A percentile compares a stretch with the other conserved stretches of the same genome.
These are phyloP conservation scores for Drosophila robusta DNA, from an alignment of 2,888 invertebrate genomes.

Conservation along the genomic window DNA sequence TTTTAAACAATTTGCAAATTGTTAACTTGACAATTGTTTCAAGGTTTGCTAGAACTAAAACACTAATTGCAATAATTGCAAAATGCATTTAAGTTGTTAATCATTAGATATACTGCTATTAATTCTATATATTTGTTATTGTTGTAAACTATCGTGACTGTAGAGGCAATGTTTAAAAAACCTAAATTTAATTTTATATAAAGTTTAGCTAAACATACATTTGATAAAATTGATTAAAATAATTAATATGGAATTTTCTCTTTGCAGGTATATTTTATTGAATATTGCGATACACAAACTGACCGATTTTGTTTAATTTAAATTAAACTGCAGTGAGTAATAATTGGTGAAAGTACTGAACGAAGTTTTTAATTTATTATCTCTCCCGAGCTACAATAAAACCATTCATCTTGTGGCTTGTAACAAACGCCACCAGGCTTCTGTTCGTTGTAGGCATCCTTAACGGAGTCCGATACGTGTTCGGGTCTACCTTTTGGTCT, in stretches of 20 bases:
- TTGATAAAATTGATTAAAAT: neutral
- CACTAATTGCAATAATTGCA: slow-evolving; percentile 6
- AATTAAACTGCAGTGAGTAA: neutral
- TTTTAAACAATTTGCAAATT: neutral
- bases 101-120: neutral
- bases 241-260: neutral
- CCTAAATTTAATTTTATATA: neutral
- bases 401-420: slow-evolving; percentile 36
- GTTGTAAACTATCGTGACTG: neutral
- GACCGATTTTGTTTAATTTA: neutral
- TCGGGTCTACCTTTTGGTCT: slow-evolving; percentile 53
- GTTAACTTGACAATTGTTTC: neutral
- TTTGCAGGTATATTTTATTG: slow-evolving; percentile 5
- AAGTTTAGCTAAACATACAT: neutral
- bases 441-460: slow-evolving; percentile 43
- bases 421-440: slow-evolving; percentile 57
- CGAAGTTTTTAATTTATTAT: slow-evolving; percentile 3
- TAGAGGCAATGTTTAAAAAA: neutral
- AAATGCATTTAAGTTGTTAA: slow-evolving; percentile 1
- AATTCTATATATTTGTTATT: slow-evolving; percentile 2
- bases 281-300: neutral
- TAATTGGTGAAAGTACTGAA: no score
- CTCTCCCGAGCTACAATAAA: slow-evolving; percentile 34
- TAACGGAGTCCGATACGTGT: slow-evolving; percentile 15
- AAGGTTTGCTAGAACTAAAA: neutral